Evolutionary conservation across 2,888 invertebrate species (phyloP).

Genomic region (Eledona agricola): DNA sequence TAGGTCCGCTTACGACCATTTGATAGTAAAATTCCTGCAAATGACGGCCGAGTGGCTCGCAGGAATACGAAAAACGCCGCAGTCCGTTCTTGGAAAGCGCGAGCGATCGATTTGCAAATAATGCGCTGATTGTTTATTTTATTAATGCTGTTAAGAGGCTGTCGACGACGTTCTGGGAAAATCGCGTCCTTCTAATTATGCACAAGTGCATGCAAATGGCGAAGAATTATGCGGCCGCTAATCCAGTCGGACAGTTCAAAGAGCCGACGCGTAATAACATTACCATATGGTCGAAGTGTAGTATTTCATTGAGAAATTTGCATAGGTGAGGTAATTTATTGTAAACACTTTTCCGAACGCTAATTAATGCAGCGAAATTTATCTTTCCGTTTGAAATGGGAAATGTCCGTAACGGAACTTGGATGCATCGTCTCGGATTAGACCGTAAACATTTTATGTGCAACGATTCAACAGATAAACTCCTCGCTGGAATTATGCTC

Average conservation of each 20-base stretch:
- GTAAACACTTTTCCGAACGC: conserved; percentile 26
- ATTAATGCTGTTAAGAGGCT: conserved; percentile 29
- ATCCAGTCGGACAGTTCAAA: conserved; percentile 29
- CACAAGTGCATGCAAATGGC: conserved; percentile 36
- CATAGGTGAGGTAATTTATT: conserved; percentile 30
- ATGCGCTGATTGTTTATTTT: conserved; percentile 30
- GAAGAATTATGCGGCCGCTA: conserved; percentile 34
- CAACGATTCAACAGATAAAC: conserved; percentile 9
- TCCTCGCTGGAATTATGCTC: no score
- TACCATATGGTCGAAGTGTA: conserved; percentile 29
- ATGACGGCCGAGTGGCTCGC: conserved; percentile 56
- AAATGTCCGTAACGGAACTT: no score
- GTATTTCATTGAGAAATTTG: conserved; percentile 34
- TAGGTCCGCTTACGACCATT: conserved; percentile 59
- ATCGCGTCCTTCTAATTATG: conserved; percentile 40
- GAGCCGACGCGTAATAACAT: conserved; percentile 34
- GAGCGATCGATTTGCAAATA: conserved; percentile 23
- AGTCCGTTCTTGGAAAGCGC: conserved; percentile 24
- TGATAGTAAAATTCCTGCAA: conserved; percentile 64
- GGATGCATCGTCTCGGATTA: no score
- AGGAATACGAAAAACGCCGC: conserved; percentile 47
- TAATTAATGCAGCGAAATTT: no score
- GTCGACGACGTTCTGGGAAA: conserved; percentile 34
- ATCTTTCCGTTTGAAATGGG: conserved; percentile 4
- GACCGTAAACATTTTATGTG: conserved; percentile 21